A percentile compares a stretch with the other conserved stretches of the same genome.
These are phyloP conservation scores for Guaruba guarouba DNA, from an alignment of 2,113 vertebrate genomes.

Conservation along the genomic window DNA sequence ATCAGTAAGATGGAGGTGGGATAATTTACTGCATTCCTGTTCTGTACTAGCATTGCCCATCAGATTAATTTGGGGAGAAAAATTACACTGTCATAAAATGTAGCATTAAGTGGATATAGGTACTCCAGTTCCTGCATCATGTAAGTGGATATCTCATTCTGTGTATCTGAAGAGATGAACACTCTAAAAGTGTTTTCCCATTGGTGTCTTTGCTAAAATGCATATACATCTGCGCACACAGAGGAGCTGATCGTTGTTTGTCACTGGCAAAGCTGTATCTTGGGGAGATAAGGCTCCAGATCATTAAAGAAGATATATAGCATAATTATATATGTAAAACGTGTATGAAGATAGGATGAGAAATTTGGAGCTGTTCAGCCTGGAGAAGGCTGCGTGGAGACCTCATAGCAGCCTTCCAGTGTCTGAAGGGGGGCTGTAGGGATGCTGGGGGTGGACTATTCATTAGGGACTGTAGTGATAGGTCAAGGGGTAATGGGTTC, in stretches of 20 bases:
- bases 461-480: too few relatives aligned
- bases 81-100: neutral
- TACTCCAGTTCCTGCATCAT: neutral
- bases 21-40: neutral
- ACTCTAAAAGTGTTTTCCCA: neutral
- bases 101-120: neutral
- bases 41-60: neutral
- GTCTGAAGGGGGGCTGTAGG: too few relatives aligned
- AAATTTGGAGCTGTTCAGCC: too few relatives aligned
- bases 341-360: too few relatives aligned
- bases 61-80: neutral
- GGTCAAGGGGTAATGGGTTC: too few relatives aligned
- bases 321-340: neutral
- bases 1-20: neutral
- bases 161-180: neutral
- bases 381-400: too few relatives aligned
- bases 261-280: neutral
- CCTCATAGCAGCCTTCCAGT: too few relatives aligned
- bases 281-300: neutral
- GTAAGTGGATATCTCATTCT: neutral
- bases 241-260: neutral
- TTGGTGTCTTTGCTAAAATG: constrained; percentile 70
- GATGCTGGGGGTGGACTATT: too few relatives aligned
- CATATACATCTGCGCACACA: neutral
- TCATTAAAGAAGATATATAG: neutral